Conservation (phyloP, 2,888 invertebrate species). For the Agrotis ipsilon region DNA sequence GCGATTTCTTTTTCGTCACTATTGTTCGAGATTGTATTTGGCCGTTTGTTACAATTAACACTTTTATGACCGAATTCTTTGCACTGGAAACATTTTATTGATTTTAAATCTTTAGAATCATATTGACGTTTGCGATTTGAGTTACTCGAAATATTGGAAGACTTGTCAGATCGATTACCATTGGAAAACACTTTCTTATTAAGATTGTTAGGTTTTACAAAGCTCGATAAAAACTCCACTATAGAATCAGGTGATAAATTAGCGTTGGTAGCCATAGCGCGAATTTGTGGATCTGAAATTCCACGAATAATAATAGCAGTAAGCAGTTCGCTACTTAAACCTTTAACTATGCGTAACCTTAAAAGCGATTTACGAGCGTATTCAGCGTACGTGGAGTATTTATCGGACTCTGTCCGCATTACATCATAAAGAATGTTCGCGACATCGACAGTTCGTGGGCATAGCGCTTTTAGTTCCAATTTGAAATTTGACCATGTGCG, state of each 20-base stretch:
- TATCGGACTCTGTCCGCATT: neutral
- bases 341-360: neutral
- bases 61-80: slow-evolving; percentile 2
- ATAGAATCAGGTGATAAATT: neutral
- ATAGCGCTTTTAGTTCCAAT: neutral
- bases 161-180: neutral
- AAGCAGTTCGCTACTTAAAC: neutral
- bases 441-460: neutral
- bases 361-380: neutral
- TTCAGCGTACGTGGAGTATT: neutral
- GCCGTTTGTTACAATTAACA: neutral
- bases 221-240: slow-evolving; percentile 1
- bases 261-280: slow-evolving; percentile 1
- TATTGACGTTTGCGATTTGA: neutral
- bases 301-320: neutral
- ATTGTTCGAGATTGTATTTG: neutral
- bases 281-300: slow-evolving; percentile 1
- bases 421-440: neutral
- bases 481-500: slow-evolving; percentile 7
- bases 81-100: slow-evolving; percentile 4
- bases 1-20: neutral
- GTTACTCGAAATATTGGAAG: neutral
- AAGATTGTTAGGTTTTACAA: neutral
- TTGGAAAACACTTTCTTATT: neutral
- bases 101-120: slow-evolving; percentile 6